These are phyloP conservation scores for Drosophila orena DNA, from an alignment of 1,140 invertebrate species.

Conservation along the genomic window DNA sequence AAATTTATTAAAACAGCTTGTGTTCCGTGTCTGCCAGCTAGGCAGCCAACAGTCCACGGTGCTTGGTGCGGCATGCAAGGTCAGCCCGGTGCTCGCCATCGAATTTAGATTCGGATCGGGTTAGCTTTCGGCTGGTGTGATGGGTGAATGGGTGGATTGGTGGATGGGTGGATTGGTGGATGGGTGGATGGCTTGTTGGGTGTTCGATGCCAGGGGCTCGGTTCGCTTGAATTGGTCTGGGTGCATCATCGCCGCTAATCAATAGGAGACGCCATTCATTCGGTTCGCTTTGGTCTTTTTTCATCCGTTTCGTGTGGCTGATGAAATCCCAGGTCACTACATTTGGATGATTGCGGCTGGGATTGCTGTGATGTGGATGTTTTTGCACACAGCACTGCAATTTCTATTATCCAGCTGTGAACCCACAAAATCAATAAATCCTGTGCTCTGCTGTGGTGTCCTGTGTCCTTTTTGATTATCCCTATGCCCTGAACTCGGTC, in stretches of 20 bases:
- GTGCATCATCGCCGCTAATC: conserved; percentile 48
- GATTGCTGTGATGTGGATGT: conserved; percentile 26
- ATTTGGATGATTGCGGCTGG: conserved; percentile 7
- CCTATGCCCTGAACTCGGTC: conserved; percentile 3
- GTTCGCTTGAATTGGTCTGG: conserved; percentile 1
- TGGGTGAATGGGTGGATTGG: not conserved
- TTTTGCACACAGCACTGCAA: conserved; percentile 14
- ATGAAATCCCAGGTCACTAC: conserved; percentile 22
- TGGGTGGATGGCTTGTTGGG: too few species aligned
- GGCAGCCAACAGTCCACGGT: not conserved
- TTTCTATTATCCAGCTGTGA: conserved; percentile 58
- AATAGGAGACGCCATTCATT: conserved; percentile 21
- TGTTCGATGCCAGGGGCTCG: not conserved
- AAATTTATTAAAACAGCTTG: conserved; percentile 61
- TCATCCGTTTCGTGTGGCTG: conserved; percentile 18
- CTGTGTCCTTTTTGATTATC: conserved; percentile 17
- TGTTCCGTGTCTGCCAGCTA: conserved; percentile 39
- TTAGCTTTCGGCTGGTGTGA: conserved; percentile 27
- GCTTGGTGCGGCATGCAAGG: conserved; percentile 46
- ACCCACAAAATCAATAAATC: conserved; percentile 32
- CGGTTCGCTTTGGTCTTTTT: not conserved
- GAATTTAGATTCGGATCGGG: conserved; percentile 39
- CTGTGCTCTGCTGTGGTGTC: conserved; percentile 18
- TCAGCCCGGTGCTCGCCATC: conserved; percentile 30
- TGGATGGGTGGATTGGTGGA: too few species aligned